Evolutionary conservation across 2,797 vertebrate genomes (phyloP), one percentile per base, ranked within the genome.

Genomic region (Gallinago stenura): DNA sequence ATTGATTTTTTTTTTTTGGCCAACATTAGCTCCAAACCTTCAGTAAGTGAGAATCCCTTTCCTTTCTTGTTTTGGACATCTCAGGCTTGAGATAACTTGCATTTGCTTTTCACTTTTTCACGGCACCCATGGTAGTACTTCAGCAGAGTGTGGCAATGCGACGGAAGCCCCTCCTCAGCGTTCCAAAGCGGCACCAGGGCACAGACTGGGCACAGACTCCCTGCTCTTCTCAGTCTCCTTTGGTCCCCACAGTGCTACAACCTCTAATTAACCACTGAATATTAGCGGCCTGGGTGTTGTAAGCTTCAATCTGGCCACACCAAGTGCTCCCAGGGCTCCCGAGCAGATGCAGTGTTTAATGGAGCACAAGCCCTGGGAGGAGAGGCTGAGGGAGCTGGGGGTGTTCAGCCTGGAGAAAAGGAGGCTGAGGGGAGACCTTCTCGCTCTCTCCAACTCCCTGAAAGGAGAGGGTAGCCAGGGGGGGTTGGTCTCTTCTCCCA

Each of bases 251-350:
- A 10, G 82, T 30, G 16, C 75, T 57, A 31, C 19, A 22, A 48
- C 4, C 21, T 2, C 50, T 16, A 18, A 70, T 50, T 16, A 71
- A 50, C 45, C 4, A 6, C 46, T 6, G 66, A 51, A 2, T 8
- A 66, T 56, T 68, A 37, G 7, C 6, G 35, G 53, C 57, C 58
- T 58, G 1, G 3, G 20, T 31, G 39, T 1, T 62, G 24, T 20
- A 22, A 85, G 31, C 26, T 31, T 41, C 54, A 25, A 1, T 15
- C 22, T 57, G 31, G 48, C 84, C 48, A 19, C 1, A 33, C 7
- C 56, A 87, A 21, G 54, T 28, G 35, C 80, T 54, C 46, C 31
- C 46, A 31, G 72, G 86, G 83, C 83, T 81, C 73, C 83, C 46
- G 16, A 33, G 7, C 81, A 83, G 20, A 58, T 1, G 31, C 54